These are phyloP conservation scores for Volucella inflata DNA, from an alignment of 2,888 invertebrate genomes.

Conservation along the genomic window DNA sequence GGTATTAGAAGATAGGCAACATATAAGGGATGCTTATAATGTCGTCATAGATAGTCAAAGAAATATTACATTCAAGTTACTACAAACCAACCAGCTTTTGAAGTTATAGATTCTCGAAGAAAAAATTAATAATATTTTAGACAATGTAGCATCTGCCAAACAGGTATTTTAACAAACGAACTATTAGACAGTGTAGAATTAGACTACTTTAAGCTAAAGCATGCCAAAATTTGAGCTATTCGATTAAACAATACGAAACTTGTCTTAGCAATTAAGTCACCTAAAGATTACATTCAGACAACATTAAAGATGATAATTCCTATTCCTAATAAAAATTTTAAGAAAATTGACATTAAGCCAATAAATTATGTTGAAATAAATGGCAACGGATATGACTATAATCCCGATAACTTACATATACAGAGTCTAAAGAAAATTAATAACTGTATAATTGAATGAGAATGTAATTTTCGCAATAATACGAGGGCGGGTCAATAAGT, in stretches of 20 bases:
- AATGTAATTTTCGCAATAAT: too few relatives aligned
- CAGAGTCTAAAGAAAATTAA: too few relatives aligned
- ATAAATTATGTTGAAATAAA: neutral
- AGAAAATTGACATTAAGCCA: constrained; percentile 22
- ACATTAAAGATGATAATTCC: constrained; percentile 28
- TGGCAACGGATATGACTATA: neutral
- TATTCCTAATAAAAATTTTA: constrained; percentile 14
- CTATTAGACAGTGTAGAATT: constrained; percentile 15
- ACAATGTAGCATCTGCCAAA: constrained; percentile 28
- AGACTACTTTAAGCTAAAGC: constrained; percentile 17
- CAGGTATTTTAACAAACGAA: constrained; percentile 21
- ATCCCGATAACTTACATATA: too few relatives aligned
- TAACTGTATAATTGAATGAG: too few relatives aligned
- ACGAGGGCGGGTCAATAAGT: too few relatives aligned
- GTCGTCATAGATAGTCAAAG: constrained; percentile 17
- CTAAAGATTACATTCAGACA: constrained; percentile 24
- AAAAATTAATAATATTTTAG: constrained; percentile 35
- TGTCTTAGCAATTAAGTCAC: constrained; percentile 18
- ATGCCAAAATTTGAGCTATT: constrained; percentile 22
- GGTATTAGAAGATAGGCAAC: constrained; percentile 22
- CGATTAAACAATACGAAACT: constrained; percentile 15
- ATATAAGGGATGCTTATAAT: constrained; percentile 20
- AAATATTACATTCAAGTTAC: too few relatives aligned
- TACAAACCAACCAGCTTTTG: too few relatives aligned
- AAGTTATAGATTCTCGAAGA: constrained; percentile 25